These are phyloP conservation scores for Trochalopteron elliotii DNA, from an alignment of 2,113 vertebrate species.

Conservation along the genomic window DNA sequence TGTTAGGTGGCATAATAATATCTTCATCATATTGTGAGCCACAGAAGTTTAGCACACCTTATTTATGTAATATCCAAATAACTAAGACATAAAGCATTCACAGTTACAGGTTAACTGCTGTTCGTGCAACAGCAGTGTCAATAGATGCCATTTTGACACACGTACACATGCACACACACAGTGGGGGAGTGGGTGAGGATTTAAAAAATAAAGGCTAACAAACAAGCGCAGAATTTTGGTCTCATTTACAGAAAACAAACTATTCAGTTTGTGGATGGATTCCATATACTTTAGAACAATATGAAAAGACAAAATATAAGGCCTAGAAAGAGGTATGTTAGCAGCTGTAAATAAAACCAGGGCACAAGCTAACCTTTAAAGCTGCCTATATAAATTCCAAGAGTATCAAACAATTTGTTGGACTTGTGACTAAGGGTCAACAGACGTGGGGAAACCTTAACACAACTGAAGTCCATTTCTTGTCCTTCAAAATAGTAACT, in stretches of 20 bases:
- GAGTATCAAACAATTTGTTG: background rate
- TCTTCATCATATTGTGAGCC: conserved; percentile 40
- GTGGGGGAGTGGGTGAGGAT: fast-evolving
- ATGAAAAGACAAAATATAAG: conserved; percentile 71
- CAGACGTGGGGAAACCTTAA: background rate
- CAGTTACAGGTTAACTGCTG: conserved; percentile 64
- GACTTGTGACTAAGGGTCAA: conserved; percentile 26
- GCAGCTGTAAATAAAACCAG: conserved; percentile 65
- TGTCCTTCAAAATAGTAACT: background rate
- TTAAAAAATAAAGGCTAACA: background rate
- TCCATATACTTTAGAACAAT: conserved; percentile 58
- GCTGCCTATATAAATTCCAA: conserved; percentile 18
- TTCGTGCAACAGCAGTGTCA: conserved; percentile 38
- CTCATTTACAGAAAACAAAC: conserved; percentile 68
- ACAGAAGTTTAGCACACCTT: conserved; percentile 59
- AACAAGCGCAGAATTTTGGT: conserved; percentile 38
- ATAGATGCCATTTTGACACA: conserved; percentile 20
- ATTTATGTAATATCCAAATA: conserved; percentile 50
- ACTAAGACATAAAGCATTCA: conserved; percentile 66
- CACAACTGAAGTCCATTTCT: background rate
- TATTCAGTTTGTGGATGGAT: conserved; percentile 36
- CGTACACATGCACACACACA: background rate
- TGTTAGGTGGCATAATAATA: conserved; percentile 50
- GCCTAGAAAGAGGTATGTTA: conserved; percentile 74
- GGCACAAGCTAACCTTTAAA: conserved; percentile 68